Percentiles rank a stretch among this genome's conserved stretches.
These are phyloP conservation scores for Probosciger aterrimus DNA, from an alignment of 2,113 vertebrate genomes.

Conservation along the genomic window DNA sequence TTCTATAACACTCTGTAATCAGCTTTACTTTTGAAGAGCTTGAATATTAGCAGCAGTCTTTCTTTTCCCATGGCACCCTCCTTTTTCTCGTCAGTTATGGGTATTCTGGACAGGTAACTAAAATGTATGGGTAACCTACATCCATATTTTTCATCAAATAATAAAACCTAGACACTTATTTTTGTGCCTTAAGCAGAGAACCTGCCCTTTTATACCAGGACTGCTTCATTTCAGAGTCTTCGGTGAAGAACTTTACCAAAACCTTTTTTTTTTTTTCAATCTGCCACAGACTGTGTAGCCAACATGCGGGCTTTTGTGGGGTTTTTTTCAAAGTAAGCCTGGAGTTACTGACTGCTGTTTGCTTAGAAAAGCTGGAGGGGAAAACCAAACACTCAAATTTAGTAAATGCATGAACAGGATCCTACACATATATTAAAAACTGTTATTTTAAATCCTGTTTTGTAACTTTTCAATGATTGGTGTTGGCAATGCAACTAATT, in stretches of 20 bases:
- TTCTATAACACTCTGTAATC: not conserved
- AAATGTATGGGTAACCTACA: not conserved
- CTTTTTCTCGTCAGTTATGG: not conserved
- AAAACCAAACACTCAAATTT: not conserved
- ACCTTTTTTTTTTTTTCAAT: not conserved
- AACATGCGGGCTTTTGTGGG: not conserved
- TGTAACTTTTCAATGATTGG: not conserved
- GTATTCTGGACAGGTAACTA: not conserved
- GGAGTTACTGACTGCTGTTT: constrained; percentile 10
- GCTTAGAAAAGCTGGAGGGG: not conserved
- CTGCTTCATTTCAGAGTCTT: not conserved
- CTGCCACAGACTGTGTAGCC: not conserved
- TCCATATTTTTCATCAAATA: not conserved
- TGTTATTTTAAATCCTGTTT: constrained; percentile 28
- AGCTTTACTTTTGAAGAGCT: not conserved
- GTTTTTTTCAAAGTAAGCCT: not conserved
- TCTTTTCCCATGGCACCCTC: not conserved
- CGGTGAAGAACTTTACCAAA: not conserved
- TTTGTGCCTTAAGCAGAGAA: not conserved
- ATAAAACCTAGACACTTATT: not conserved
- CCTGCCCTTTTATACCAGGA: not conserved
- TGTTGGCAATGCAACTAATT: constrained; percentile 24
- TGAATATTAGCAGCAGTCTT: not conserved
- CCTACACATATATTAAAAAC: not conserved
- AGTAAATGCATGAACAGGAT: not conserved